Conservation (phyloP, 2,888 invertebrate species). For the Erannis defoliaria region DNA sequence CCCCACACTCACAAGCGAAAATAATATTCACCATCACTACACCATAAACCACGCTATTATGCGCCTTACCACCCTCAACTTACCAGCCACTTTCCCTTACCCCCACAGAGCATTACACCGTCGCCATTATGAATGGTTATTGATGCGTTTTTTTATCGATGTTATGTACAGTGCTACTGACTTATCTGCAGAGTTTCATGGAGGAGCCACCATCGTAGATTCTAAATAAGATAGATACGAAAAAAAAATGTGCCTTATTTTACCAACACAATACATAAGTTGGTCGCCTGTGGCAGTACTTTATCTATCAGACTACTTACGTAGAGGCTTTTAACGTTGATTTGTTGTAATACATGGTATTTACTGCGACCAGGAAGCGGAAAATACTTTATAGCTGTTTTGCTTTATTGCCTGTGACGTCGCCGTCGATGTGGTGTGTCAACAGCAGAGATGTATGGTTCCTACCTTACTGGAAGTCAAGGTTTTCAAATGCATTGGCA, state of each 20-base stretch:
- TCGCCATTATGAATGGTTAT: constrained; percentile 54
- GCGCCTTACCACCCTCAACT: constrained; percentile 45
- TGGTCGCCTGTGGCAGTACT: constrained; percentile 34
- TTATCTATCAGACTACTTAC: constrained; percentile 49
- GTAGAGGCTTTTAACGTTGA: constrained; percentile 53
- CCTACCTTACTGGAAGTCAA: not conserved
- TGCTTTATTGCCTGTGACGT: constrained; percentile 38
- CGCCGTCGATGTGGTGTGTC: constrained; percentile 32
- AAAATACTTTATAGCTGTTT: constrained; percentile 33
- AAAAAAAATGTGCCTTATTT: not conserved
- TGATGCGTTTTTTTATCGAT: constrained; percentile 54
- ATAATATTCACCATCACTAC: constrained; percentile 55
- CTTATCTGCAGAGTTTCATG: not conserved
- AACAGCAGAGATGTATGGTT: constrained; percentile 8
- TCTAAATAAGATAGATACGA: not conserved
- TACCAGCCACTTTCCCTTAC: constrained; percentile 43
- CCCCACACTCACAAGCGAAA: constrained; percentile 47
- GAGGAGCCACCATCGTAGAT: not conserved
- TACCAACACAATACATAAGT: not conserved
- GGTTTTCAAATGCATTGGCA: not conserved
- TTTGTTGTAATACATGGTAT: constrained; percentile 44
- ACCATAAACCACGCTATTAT: constrained; percentile 49
- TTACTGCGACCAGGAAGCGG: constrained; percentile 37
- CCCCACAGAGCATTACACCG: constrained; percentile 40
- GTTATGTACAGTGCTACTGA: constrained; percentile 32